Conservation (phyloP, 1,140 invertebrate genomes). For the Stegodyphus dumicola region DNA sequence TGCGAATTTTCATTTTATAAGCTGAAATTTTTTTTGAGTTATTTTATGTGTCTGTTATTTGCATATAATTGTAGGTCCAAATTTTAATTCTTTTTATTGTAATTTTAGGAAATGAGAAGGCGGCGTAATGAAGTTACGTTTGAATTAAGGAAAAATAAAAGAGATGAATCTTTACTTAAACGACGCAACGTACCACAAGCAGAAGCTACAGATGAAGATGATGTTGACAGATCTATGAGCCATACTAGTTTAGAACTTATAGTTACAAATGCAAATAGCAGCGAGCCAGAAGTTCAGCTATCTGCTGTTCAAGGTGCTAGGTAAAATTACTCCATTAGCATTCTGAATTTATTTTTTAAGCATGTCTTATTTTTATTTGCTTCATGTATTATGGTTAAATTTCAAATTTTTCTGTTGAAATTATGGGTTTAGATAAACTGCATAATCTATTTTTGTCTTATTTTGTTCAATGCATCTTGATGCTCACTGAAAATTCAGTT, state of each 20-base stretch:
- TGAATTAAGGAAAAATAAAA: constrained; percentile 90
- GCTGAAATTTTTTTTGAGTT: neutral
- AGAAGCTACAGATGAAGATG: constrained; percentile 67
- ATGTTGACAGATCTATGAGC: constrained; percentile 71
- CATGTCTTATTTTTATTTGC: no score
- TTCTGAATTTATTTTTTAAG: no score
- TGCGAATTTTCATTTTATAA: neutral
- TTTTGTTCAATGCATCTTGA: no score
- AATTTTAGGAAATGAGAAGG: constrained; percentile 78
- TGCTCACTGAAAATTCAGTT: no score
- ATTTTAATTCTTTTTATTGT: neutral
- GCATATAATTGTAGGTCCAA: neutral
- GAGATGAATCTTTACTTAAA: constrained; percentile 96
- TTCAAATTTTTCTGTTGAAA: no score
- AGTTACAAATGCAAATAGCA: constrained; percentile 73
- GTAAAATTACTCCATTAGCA: neutral
- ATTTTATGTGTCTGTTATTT: neutral
- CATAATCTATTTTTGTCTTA: no score
- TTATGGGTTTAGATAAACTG: no score
- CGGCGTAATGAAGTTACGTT: constrained; percentile 88
- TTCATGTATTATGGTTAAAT: no score
- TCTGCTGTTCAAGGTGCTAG: constrained; percentile 78
- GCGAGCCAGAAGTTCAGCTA: constrained; percentile 75
- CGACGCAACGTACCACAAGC: constrained; percentile 82
- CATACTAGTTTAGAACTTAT: constrained; percentile 66